phyloP scores from a whole-genome alignment of 2,113 vertebrate species.

The Suncus etruscus region DNA sequence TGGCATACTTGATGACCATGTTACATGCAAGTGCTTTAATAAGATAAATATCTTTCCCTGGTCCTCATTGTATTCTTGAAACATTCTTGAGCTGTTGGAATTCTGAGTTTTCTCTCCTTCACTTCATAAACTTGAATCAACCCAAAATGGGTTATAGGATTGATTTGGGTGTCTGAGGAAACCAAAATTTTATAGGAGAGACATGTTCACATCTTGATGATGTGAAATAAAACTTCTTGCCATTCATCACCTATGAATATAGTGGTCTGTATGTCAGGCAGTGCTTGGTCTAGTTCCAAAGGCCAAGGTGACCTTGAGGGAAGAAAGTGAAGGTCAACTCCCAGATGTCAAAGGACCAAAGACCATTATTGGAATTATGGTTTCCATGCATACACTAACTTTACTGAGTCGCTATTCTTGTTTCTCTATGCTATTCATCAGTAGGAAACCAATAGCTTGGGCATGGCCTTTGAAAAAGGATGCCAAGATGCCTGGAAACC shows the following conservation, averaged over 20 bases:
- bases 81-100: background rate
- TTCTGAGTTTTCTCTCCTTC: background rate
- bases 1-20: slow-evolving; percentile 3
- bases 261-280: background rate
- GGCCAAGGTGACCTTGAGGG: background rate
- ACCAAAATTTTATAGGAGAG: background rate
- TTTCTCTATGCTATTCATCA: background rate
- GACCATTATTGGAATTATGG: background rate
- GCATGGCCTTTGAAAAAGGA: background rate
- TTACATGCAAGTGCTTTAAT: background rate
- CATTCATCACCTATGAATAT: background rate
- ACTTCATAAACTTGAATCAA: background rate
- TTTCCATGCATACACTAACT: background rate
- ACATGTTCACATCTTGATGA: background rate
- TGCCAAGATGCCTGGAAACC: background rate
- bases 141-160: background rate
- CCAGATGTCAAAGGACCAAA: background rate
- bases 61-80: slow-evolving; percentile 16
- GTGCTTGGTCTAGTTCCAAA: background rate
- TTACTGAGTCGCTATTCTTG: background rate
- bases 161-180: background rate
- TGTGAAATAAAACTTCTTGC: background rate
- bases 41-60: background rate
- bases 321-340: background rate
- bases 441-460: background rate